Conservation (phyloP, 1,140 invertebrate species). For the Heliconius nattereri region DNA sequence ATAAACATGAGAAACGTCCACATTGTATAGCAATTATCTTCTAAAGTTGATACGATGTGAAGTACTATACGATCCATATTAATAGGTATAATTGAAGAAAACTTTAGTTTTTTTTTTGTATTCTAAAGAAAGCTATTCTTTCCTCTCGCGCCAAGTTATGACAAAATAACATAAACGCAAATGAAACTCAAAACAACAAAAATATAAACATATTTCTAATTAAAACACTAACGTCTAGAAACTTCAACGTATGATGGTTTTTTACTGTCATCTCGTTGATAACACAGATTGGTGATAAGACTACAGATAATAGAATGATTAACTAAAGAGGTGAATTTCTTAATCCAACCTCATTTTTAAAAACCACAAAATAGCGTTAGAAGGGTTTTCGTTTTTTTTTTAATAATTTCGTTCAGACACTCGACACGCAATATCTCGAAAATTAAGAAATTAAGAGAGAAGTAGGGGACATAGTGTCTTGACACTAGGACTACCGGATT, state of each 20-base stretch:
- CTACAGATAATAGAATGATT: not conserved
- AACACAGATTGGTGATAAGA: not conserved
- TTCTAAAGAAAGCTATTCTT: too few relatives aligned
- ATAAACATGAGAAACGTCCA: slow-evolving; percentile 43
- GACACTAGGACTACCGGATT: too few relatives aligned
- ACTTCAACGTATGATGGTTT: slow-evolving; percentile 21
- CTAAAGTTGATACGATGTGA: slow-evolving; percentile 40
- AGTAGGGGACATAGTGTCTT: too few relatives aligned
- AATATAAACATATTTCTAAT: not conserved
- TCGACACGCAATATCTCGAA: too few relatives aligned
- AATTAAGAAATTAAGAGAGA: too few relatives aligned
- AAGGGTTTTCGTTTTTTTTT: too few relatives aligned
- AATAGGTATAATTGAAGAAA: not conserved
- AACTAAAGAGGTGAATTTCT: not conserved
- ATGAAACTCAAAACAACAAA: not conserved
- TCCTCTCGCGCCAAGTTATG: too few relatives aligned
- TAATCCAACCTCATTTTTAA: not conserved
- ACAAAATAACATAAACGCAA: too few relatives aligned
- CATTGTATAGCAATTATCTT: slow-evolving; percentile 48
- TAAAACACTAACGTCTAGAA: not conserved
- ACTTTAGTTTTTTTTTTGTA: too few relatives aligned
- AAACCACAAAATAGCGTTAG: too few relatives aligned
- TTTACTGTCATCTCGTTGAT: slow-evolving; percentile 23
- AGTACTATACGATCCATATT: not conserved
- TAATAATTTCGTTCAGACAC: too few relatives aligned